Evolutionary conservation across 2,888 invertebrate species (phyloP), one percentile per base, ranked within the genome.

Genomic region (Cybosia mesomella): DNA sequence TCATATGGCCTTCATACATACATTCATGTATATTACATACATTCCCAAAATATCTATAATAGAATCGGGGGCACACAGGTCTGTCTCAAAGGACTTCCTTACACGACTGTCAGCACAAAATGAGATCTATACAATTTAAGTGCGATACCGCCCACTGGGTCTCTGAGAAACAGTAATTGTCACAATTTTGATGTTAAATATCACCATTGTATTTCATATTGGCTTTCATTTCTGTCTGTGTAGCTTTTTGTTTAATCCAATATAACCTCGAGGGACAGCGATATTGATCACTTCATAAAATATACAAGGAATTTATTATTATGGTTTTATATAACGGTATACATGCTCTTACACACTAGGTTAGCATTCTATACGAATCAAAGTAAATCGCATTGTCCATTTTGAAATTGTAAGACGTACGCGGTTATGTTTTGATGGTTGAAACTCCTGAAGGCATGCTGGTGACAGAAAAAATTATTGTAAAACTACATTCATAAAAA

Each of bases 51-150:
- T 75, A 68, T 68, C 65, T 57, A n/a, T 58, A 69, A 67, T 69
- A 70, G 63, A 64, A 39, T 70, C 54, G 63, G 8, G 22, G 55
- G 43, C 63, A 67, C 63, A 66, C 65, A 63, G 65, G 34, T 57
- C 62, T 69, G 58, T 74, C 79, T 75, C 75, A 71, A 75, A 71
- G 74, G 78, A 72, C 71, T 70, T 76, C 66, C 68, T 68, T 66
- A 75, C 61, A 64, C 69, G 64, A 55, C 64, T 74, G 60, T 71
- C 63, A 36, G 61, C 57, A 28, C 62, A 72, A 68, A 77, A 72
- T 64, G 73, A 71, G 60, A 67, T 68, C 71, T 72, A 76, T 76
- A 80, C 73, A 75, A 67, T 76, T 78, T 75, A 80, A 81, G 78
- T 81, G 66, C 64, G 70, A 68, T 58, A 62, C 71, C 62, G 63